A percentile compares a stretch with the other conserved stretches of the same genome.
phyloP scores from a whole-genome alignment of 2,113 vertebrate genomes.

The Elachura formosa region DNA sequence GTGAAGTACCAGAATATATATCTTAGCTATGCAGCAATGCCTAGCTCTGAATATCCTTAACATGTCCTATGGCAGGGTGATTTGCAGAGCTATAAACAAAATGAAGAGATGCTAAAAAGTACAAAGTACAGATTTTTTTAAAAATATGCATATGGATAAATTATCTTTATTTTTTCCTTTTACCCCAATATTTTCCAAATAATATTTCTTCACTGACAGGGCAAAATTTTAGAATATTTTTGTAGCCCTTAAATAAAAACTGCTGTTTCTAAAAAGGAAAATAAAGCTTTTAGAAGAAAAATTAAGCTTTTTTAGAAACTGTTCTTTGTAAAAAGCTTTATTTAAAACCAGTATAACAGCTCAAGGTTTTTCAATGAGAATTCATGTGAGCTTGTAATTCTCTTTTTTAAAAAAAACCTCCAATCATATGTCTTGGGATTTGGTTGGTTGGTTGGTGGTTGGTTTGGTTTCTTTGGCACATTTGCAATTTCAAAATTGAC shows the following conservation, averaged over 20 bases:
- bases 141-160: neutral
- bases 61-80: neutral
- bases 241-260: neutral
- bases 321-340: neutral
- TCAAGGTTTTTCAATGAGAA: neutral
- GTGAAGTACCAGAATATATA: neutral
- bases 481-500: neutral
- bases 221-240: neutral
- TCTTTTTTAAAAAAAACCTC: neutral
- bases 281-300: no score
- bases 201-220: neutral
- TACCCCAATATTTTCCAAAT: neutral
- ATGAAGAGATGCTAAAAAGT: neutral
- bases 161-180: neutral
- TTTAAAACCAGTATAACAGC: neutral
- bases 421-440: neutral
- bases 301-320: no score
- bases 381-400: neutral
- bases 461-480: neutral
- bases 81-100: neutral
- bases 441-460: neutral
- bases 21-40: neutral
- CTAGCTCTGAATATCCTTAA: neutral
- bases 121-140: neutral
- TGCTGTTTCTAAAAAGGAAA: no score